phyloP scores from a whole-genome alignment of 2,113 vertebrate species.

The Cephalopholis sonnerati region DNA sequence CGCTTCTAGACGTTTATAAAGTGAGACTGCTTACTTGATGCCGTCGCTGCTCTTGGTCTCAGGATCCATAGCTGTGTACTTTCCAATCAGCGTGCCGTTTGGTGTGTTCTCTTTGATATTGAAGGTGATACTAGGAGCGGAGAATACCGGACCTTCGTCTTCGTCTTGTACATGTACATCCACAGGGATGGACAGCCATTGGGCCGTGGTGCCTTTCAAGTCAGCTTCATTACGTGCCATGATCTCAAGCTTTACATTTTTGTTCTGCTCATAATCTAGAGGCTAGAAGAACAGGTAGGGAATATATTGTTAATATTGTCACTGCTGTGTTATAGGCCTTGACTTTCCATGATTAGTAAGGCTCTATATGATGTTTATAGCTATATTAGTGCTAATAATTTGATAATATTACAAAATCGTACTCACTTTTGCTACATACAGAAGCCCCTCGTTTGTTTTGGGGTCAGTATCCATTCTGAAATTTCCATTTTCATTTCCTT shows the following conservation, averaged over 20 bases:
- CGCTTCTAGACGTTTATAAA: not conserved
- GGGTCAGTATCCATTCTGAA: slow-evolving; percentile 90
- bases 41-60: slow-evolving; percentile 86
- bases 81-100: slow-evolving; percentile 81
- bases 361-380: not conserved
- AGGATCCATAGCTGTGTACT: slow-evolving; percentile 87
- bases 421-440: slow-evolving; percentile 90
- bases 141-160: slow-evolving; percentile 91
- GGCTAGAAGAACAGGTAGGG: slow-evolving; percentile 73
- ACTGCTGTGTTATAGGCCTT: not conserved
- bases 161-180: slow-evolving; percentile 80
- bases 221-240: slow-evolving; percentile 86
- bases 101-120: slow-evolving; percentile 85
- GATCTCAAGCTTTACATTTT: slow-evolving; percentile 83
- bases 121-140: slow-evolving; percentile 75
- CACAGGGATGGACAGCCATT: slow-evolving; percentile 84
- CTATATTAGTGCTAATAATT: not conserved
- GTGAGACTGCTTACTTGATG: slow-evolving; percentile 83
- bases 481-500: slow-evolving; percentile 88
- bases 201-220: slow-evolving; percentile 73
- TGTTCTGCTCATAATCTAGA: slow-evolving; percentile 86
- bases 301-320: not conserved
- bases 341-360: not conserved
- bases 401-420: not conserved
- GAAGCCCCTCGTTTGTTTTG: slow-evolving; percentile 88